Evolutionary conservation across 2,888 invertebrate species (phyloP).

Genomic region (Syritta pipiens): DNA sequence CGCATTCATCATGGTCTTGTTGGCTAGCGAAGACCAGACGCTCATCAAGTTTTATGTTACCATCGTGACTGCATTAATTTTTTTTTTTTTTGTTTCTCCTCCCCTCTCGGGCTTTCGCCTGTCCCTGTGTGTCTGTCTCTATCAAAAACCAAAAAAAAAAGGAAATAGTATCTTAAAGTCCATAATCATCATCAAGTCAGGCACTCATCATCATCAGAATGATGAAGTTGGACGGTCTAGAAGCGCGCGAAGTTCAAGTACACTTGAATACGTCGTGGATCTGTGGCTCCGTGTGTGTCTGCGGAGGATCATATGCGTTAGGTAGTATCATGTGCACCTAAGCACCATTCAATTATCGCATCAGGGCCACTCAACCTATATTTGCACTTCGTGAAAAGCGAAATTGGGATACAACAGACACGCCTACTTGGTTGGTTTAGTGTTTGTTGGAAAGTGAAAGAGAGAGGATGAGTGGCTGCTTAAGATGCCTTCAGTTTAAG

Average conservation of each 20-base stretch:
- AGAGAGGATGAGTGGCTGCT: not conserved
- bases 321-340: conserved; percentile 16
- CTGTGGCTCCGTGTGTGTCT: not conserved
- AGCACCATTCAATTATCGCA: conserved; percentile 59
- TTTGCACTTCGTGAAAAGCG: conserved; percentile 66
- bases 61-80: conserved; percentile 62
- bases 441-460: conserved; percentile 58
- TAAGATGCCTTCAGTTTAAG: conserved; percentile 14
- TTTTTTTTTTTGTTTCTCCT: conserved; percentile 20
- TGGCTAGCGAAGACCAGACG: conserved; percentile 54
- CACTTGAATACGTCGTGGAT: not conserved
- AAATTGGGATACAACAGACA: conserved; percentile 51
- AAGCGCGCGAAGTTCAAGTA: conserved; percentile 37
- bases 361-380: conserved; percentile 66
- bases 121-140: not conserved
- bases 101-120: too few species aligned
- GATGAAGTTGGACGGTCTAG: conserved; percentile 36
- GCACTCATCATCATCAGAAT: conserved; percentile 54
- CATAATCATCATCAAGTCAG: conserved; percentile 59
- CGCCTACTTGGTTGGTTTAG: conserved; percentile 20
- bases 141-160: not conserved
- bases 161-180: conserved; percentile 48
- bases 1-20: conserved; percentile 56
- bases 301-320: not conserved
- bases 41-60: conserved; percentile 67